Conservation (phyloP, 1,140 invertebrate genomes). For the Potamilus streckersoni region DNA sequence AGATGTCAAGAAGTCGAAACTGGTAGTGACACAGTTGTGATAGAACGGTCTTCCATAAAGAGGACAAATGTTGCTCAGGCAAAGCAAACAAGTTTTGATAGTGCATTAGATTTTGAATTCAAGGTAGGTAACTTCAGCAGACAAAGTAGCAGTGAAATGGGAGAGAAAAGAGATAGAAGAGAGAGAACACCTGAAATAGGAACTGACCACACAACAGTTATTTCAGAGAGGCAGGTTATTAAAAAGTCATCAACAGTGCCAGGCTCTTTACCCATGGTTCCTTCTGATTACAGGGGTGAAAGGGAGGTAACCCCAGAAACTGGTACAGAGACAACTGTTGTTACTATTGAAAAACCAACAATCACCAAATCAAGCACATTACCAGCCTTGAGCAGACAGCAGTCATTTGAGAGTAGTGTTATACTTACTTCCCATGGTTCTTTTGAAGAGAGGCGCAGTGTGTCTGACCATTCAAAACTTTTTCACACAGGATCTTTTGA, state of each 20-base stretch:
- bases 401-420: slow-evolving; percentile 16
- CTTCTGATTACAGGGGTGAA: not conserved
- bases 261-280: slow-evolving; percentile 2
- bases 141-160: slow-evolving; percentile 4
- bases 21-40: slow-evolving; percentile 26
- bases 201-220: slow-evolving; percentile 30
- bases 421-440: no score
- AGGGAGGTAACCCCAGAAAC: not conserved
- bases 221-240: no score
- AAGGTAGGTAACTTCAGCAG: slow-evolving; percentile 30
- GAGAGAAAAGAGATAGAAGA: slow-evolving; percentile 12
- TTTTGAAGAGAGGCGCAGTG: no score
- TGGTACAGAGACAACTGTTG: slow-evolving; percentile 2
- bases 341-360: slow-evolving; percentile 3
- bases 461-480: no score
- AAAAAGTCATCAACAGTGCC: not conserved
- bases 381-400: slow-evolving; percentile 25
- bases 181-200: slow-evolving; percentile 32
- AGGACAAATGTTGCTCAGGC: slow-evolving; percentile 6
- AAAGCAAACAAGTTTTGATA: not conserved
- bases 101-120: slow-evolving; percentile 27
- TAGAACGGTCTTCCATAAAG: slow-evolving; percentile 26
- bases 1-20: slow-evolving; percentile 24
- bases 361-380: slow-evolving; percentile 28
- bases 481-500: no score